Conservation (phyloP, 2,113 vertebrate species). For the Arenaria interpres region DNA sequence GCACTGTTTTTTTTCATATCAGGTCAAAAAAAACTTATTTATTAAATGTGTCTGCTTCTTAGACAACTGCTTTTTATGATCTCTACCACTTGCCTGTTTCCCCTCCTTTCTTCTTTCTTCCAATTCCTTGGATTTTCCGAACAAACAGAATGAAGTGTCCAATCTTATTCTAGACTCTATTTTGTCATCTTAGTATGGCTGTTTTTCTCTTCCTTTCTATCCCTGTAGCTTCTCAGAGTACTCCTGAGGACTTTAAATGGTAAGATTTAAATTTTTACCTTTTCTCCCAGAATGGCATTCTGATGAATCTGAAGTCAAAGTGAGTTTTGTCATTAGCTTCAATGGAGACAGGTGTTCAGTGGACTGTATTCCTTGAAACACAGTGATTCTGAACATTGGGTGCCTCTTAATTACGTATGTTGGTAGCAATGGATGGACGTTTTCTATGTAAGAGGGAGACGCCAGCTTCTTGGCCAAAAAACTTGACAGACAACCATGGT, state of each 20-base stretch:
- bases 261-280: not conserved
- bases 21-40: not conserved
- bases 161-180: not conserved
- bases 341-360: not conserved
- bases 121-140: not conserved
- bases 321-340: not conserved
- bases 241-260: not conserved
- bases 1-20: not conserved
- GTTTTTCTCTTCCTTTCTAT: not conserved
- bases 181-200: not conserved
- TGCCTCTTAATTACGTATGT: not conserved
- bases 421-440: not conserved
- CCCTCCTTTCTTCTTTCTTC: not conserved
- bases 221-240: not conserved
- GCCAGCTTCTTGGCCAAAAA: not conserved
- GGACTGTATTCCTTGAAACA: not conserved
- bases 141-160: not conserved
- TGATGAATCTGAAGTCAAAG: not conserved
- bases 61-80: not conserved
- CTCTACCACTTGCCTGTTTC: not conserved
- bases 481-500: not conserved
- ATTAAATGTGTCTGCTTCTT: rapidly evolving
- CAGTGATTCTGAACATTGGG: not conserved
- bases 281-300: not conserved
- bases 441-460: not conserved